Conservation (phyloP, 2,113 vertebrate genomes). For the Arizona elegans region DNA sequence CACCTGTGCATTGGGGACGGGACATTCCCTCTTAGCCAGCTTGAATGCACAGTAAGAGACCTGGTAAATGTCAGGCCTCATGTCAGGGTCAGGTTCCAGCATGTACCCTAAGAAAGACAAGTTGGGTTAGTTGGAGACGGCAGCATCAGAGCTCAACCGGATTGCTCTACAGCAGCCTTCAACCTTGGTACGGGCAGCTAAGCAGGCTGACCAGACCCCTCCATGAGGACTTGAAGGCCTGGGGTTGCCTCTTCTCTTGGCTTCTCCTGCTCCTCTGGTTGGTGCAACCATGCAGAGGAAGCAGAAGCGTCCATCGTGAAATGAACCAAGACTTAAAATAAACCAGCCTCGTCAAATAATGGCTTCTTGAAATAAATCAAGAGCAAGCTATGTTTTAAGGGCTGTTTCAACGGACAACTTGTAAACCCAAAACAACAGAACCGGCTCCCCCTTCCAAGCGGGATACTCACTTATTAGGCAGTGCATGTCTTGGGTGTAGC, state of each 20-base stretch:
- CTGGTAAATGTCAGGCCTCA: conserved; percentile 95
- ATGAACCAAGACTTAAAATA: neutral
- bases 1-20: conserved; percentile 88
- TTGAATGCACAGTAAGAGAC: conserved; percentile 96
- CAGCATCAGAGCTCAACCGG: neutral
- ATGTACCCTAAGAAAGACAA: conserved; percentile 83
- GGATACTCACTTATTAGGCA: conserved; percentile 92
- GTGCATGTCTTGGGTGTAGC: conserved; percentile 96
- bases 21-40: conserved; percentile 86
- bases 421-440: neutral
- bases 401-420: neutral
- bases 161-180: neutral
- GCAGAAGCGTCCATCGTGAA: neutral
- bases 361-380: neutral
- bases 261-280: neutral
- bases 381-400: neutral
- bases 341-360: neutral
- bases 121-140: fast-evolving
- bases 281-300: too few relatives aligned
- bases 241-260: neutral
- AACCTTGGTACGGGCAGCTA: too few relatives aligned
- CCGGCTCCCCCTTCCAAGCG: fast-evolving
- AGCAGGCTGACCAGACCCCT: neutral
- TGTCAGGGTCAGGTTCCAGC: conserved; percentile 94
- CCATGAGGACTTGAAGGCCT: neutral